Evolutionary conservation across 2,888 invertebrate species (phyloP).

Genomic region (Rotaria magnacalcarata): DNA sequence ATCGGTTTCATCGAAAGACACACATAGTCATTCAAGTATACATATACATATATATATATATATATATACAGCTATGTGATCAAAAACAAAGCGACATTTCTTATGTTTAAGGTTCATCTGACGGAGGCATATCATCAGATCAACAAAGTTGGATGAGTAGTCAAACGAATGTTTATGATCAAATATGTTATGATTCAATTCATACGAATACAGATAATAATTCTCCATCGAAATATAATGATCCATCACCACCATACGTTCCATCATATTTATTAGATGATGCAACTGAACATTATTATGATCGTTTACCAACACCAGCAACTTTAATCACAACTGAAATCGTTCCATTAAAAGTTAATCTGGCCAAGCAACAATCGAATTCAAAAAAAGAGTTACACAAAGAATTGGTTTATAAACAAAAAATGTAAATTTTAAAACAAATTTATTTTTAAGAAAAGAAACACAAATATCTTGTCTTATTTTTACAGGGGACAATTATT

Average conservation of each 20-base stretch:
- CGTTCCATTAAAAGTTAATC: not conserved
- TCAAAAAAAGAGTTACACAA: slow-evolving; percentile 18
- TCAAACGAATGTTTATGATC: slow-evolving; percentile 24
- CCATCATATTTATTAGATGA: not conserved
- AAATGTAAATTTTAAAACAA: not conserved
- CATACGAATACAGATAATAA: not conserved
- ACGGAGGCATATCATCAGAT: not conserved
- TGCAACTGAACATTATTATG: slow-evolving; percentile 6
- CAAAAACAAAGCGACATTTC: not conserved
- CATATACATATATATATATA: not conserved
- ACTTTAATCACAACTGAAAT: not conserved
- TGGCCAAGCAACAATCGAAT: not conserved
- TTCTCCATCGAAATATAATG: not conserved
- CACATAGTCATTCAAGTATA: slow-evolving; percentile 13
- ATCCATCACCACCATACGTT: not conserved
- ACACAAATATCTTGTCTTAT: not conserved
- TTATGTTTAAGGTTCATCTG: not conserved
- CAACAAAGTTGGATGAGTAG: slow-evolving; percentile 19
- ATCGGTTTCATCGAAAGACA: not conserved
- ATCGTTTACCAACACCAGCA: not conserved
- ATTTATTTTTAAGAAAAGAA: not conserved
- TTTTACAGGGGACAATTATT: slow-evolving; percentile 27
- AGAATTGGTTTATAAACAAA: slow-evolving; percentile 12
- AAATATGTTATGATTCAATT: not conserved
- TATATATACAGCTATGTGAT: not conserved